phyloP scores from a whole-genome alignment of 2,797 vertebrate species.

The Gobionotothen gibberifrons region DNA sequence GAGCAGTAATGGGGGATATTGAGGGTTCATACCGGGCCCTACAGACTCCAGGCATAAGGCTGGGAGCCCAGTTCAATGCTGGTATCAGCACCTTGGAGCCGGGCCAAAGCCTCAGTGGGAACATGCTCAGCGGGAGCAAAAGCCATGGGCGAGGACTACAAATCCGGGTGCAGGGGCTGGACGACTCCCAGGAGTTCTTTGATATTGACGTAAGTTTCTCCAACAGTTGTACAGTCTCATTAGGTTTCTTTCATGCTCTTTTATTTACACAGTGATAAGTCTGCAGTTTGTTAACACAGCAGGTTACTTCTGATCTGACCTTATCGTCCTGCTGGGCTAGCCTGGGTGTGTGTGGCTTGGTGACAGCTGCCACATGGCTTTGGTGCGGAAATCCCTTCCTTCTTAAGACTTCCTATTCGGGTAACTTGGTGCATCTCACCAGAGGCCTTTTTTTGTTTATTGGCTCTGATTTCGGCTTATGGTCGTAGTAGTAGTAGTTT shows the following conservation, averaged over 20 bases:
- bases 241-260: neutral
- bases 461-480: constrained; percentile 46
- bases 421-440: constrained; percentile 63
- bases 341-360: constrained; percentile 57
- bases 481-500: neutral
- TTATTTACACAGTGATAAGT: constrained; percentile 36
- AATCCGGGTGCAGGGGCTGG: constrained; percentile 90
- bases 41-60: constrained; percentile 90
- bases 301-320: constrained; percentile 28
- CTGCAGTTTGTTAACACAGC: constrained; percentile 46
- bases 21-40: constrained; percentile 93
- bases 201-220: constrained; percentile 89
- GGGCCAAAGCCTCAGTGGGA: constrained; percentile 84
- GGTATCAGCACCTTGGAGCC: constrained; percentile 94
- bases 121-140: constrained; percentile 73
- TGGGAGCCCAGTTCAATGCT: constrained; percentile 85
- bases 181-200: constrained; percentile 89
- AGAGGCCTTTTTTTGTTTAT: constrained; percentile 42
- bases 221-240: neutral
- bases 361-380: constrained; percentile 83
- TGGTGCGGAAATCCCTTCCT: constrained; percentile 79
- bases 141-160: constrained; percentile 80
- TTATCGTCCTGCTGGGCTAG: constrained; percentile 7
- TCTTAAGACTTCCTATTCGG: constrained; percentile 76
- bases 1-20: constrained; percentile 91